Evolutionary conservation across 2,888 invertebrate species (phyloP).

Genomic region (Smittia sp.): DNA sequence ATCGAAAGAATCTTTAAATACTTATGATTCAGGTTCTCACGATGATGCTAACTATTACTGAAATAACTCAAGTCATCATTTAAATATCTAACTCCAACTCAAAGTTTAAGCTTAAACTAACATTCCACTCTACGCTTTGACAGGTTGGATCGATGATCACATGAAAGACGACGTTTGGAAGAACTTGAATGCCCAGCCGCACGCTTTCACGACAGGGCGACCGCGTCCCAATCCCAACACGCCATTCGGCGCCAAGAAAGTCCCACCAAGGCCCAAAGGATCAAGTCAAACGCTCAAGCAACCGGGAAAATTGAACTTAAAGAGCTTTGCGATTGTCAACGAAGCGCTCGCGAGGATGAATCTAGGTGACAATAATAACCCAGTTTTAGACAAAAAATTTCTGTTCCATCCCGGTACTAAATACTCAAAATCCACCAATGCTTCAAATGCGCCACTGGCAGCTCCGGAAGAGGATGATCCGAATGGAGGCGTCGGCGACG

Average conservation of each 20-base stretch:
- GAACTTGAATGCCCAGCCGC: constrained; percentile 65
- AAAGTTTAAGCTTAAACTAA: constrained; percentile 31
- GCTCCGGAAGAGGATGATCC: constrained; percentile 66
- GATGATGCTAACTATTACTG: constrained; percentile 1
- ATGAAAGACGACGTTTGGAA: constrained; percentile 55
- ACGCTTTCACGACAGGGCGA: constrained; percentile 70
- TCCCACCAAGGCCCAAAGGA: constrained; percentile 61
- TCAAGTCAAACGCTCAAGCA: constrained; percentile 72
- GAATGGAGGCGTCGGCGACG: not conserved
- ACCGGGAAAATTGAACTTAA: constrained; percentile 86
- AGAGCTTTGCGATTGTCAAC: constrained; percentile 84
- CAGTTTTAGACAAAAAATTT: constrained; percentile 37
- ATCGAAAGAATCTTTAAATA: constrained; percentile 75
- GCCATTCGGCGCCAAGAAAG: constrained; percentile 53
- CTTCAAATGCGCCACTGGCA: constrained; percentile 68
- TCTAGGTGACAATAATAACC: constrained; percentile 55
- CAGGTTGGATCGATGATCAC: constrained; percentile 58
- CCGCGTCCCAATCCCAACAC: constrained; percentile 57
- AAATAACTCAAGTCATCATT: constrained; percentile 44
- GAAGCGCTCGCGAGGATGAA: constrained; percentile 76
- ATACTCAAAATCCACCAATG: constrained; percentile 44
- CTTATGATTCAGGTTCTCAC: constrained; percentile 72
- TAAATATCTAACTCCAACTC: constrained; percentile 41
- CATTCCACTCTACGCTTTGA: not conserved
- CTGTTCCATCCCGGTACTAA: constrained; percentile 13